phyloP scores from a whole-genome alignment of 2,797 vertebrate genomes.

The Anomalospiza imberbis region DNA sequence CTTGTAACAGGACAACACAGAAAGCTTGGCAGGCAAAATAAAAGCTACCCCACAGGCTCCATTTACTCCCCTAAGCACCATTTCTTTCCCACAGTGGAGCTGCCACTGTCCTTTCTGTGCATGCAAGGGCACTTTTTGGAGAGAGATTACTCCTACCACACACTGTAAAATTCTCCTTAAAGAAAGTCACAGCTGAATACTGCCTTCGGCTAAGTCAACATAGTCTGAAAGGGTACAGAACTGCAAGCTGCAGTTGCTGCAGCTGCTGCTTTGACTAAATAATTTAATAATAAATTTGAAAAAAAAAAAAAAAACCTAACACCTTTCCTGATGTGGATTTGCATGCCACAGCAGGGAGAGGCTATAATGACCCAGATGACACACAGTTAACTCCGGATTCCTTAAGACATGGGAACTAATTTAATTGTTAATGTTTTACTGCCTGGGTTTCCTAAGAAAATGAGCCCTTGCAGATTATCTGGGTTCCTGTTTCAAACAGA shows the following conservation, averaged over 20 bases:
- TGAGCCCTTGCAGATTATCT: background rate
- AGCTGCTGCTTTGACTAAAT: background rate
- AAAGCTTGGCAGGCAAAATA: slow-evolving; percentile 1
- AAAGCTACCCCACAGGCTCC: background rate
- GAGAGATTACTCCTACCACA: background rate
- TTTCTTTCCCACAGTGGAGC: background rate
- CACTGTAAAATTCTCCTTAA: background rate
- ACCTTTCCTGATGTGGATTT: background rate
- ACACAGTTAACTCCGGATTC: background rate
- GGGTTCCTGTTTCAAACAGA: slow-evolving; percentile 21
- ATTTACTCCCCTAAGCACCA: background rate
- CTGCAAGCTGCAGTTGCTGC: background rate
- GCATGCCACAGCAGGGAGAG: background rate
- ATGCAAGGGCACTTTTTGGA: background rate
- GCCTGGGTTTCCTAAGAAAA: slow-evolving; percentile 25
- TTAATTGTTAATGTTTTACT: slow-evolving; percentile 4
- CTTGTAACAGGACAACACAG: background rate
- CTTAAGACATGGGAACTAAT: background rate
- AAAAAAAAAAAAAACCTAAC: background rate
- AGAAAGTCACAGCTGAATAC: background rate
- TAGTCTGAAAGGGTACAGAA: background rate
- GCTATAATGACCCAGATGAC: background rate
- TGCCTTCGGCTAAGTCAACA: background rate
- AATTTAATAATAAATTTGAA: background rate
- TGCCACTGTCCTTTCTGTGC: background rate